Percentiles rank a stretch among this genome's conserved stretches.
These are phyloP conservation scores for Timandra comae DNA, from an alignment of 2,888 invertebrate species.

Conservation along the genomic window DNA sequence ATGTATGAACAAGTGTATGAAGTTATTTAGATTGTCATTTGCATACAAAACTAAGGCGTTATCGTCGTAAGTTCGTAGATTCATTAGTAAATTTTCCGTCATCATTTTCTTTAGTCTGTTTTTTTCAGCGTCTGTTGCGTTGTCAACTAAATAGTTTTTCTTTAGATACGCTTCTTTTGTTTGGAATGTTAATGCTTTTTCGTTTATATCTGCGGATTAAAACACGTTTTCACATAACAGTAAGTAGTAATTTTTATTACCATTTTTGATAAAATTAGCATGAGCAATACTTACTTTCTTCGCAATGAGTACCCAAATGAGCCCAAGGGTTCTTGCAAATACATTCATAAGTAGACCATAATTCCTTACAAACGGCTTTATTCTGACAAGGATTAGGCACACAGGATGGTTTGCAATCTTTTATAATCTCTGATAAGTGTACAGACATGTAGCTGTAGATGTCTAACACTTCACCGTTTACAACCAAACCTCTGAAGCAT, in stretches of 20 bases:
- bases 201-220: conserved; percentile 86
- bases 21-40: conserved; percentile 95
- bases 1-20: conserved; percentile 90
- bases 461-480: conserved; percentile 93
- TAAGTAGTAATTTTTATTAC: background rate
- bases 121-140: conserved; percentile 78
- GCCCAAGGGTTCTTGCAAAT: conserved; percentile 95
- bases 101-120: conserved; percentile 84
- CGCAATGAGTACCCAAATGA: conserved; percentile 92
- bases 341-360: conserved; percentile 95
- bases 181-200: conserved; percentile 91
- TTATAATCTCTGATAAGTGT: conserved; percentile 92
- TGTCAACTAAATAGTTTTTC: conserved; percentile 85
- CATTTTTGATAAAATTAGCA: background rate
- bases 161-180: conserved; percentile 87
- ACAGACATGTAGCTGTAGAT: conserved; percentile 96
- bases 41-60: conserved; percentile 91
- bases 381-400: conserved; percentile 96
- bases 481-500: conserved; percentile 93
- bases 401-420: conserved; percentile 95
- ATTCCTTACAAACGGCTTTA: conserved; percentile 91
- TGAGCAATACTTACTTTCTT: conserved; percentile 83
- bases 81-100: conserved; percentile 88
- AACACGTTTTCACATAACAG: no score
- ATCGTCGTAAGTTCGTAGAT: conserved; percentile 90